phyloP scores from a whole-genome alignment of 2,797 vertebrate species.

The Acomys russatus region DNA sequence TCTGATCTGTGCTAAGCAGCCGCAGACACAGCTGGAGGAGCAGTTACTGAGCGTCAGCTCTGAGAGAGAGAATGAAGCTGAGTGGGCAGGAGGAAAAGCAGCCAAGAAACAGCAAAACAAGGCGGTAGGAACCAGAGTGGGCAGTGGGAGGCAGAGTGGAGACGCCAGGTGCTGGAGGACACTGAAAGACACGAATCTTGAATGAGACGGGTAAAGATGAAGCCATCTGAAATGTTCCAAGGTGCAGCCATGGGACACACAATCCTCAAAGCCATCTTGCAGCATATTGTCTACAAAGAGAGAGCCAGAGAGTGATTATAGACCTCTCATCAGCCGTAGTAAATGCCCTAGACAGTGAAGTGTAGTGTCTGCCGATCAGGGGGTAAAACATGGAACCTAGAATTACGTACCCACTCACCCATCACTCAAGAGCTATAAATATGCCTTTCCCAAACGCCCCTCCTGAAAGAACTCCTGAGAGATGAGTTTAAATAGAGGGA shows the following conservation, averaged over 20 bases:
- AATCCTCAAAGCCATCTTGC: neutral
- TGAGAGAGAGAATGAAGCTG: neutral
- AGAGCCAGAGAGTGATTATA: neutral
- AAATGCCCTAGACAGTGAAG: neutral
- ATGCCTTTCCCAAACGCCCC: constrained; percentile 3
- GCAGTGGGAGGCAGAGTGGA: neutral
- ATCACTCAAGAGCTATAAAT: constrained; percentile 43
- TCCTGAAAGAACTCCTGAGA: constrained; percentile 9
- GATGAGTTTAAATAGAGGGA: constrained; percentile 24
- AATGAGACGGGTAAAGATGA: neutral
- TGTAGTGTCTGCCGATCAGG: neutral
- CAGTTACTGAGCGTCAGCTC: neutral
- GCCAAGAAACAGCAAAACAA: neutral
- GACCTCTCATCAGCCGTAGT: neutral
- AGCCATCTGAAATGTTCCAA: neutral
- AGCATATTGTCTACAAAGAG: neutral
- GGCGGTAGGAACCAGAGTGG: neutral
- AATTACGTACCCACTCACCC: constrained; percentile 26
- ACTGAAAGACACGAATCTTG: neutral
- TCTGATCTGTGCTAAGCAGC: neutral
- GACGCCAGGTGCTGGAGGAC: neutral
- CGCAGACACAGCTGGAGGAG: neutral
- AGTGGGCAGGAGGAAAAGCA: neutral
- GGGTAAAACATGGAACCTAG: constrained; percentile 17
- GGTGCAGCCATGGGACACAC: neutral